phyloP scores from a whole-genome alignment of 2,113 vertebrate species.

The Zosterops lateralis region DNA sequence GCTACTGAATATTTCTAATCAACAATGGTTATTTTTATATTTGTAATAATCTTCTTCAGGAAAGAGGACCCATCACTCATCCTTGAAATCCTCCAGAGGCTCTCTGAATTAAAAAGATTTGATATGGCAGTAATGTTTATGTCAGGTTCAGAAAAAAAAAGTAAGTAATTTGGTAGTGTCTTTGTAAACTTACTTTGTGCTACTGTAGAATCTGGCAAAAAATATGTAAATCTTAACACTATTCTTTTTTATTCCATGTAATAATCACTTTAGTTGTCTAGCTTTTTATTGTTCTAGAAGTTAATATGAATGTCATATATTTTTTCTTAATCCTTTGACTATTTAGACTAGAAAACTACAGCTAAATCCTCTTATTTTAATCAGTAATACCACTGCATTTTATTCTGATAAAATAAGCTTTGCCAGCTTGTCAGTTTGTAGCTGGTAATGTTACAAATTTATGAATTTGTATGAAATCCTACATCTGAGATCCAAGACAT shows the following conservation, averaged over 20 bases:
- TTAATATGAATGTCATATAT: neutral
- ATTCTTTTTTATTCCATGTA: neutral
- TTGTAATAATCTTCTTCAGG: slow-evolving; percentile 69
- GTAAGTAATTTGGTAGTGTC: slow-evolving; percentile 66
- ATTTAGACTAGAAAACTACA: neutral
- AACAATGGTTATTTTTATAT: slow-evolving; percentile 18
- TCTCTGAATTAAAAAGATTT: slow-evolving; percentile 87
- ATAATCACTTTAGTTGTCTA: neutral
- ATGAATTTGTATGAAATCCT: neutral
- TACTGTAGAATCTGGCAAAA: neutral
- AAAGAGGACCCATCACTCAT: slow-evolving; percentile 79
- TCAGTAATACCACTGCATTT: neutral
- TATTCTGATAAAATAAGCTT: neutral
- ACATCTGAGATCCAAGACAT: neutral
- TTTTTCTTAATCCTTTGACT: neutral
- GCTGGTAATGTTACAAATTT: neutral
- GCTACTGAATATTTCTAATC: neutral
- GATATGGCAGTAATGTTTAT: slow-evolving; percentile 97
- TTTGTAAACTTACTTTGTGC: neutral
- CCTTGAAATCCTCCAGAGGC: slow-evolving; percentile 82
- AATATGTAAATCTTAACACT: neutral
- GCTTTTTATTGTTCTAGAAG: neutral
- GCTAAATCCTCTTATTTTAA: neutral
- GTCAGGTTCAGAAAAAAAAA: slow-evolving; percentile 86
- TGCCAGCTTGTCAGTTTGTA: neutral